Base-by-base conservation (phyloP, 2,888 invertebrate species). In the Melanophora roralis region DNA sequence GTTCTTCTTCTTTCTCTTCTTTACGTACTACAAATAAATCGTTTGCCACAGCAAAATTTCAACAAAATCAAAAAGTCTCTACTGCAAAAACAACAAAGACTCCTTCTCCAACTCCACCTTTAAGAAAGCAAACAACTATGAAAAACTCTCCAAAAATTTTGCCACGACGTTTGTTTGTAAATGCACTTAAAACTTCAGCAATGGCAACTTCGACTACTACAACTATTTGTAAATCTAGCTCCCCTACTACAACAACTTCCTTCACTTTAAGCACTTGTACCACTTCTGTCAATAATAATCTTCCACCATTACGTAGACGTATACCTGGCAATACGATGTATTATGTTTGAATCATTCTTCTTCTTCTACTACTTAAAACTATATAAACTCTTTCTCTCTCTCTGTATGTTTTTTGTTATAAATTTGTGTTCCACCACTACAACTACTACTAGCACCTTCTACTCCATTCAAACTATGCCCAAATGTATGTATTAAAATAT, bases 241-340 rank as follows among this genome's bases (percentile, higher is more conserved):
- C 65, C 38, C 45, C 79, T 47, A 51, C 71, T 59, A 62, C 69
- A 53, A 45, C 40, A 65, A 21, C 40, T 40, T 14, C 40, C 14
- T 4, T 14, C 12, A 40, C 64, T 62, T 60, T 55, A 49, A 64
- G 27, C 47, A 40, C 64, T 62, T 60, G 64, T 59, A 64, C 27
- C 47, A 40, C 51, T 53, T 51, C 60, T 51, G 62, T 57, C 45
- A 75, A 69, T 59, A 73, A 47, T 49, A 75, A 51, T 78, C 83
- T 84, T 78, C 83, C 84, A 74, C 83, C 88, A 73, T 84, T 88
- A 71, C 87, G 88, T 84, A 78, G 88, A 81, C 88, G 88, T 82
- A 86, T 88, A 68, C 89, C 88, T 51, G 88, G 88, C 85, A 88
- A 83, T 81, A 88, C 88, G 82, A 84, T 88, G 83, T 88, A 88